Conservation (phyloP, 2,888 invertebrate species). For the Phortica magna region DNA sequence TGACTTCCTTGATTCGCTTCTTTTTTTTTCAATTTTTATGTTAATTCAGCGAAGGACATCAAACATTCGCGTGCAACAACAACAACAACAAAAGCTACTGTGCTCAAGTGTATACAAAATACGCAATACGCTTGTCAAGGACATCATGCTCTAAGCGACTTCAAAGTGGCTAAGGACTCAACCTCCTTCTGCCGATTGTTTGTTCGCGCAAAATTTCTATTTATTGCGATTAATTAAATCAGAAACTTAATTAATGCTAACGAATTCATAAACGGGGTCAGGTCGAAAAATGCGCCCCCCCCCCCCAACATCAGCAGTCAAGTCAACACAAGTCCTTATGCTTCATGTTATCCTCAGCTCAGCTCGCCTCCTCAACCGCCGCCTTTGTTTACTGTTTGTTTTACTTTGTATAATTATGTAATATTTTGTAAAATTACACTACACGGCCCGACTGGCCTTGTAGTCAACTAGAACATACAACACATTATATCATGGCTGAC, state of each 20-base stretch:
- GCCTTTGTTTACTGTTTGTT: slow-evolving; percentile 34
- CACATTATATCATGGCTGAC: slow-evolving; percentile 36
- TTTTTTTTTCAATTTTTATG: too few species aligned
- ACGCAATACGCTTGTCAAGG: too few species aligned
- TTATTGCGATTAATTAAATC: slow-evolving; percentile 74
- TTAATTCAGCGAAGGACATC: not conserved
- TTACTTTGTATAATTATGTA: slow-evolving; percentile 67
- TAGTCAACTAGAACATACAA: not conserved
- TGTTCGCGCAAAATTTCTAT: slow-evolving; percentile 24
- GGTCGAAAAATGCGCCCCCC: slow-evolving; percentile 62
- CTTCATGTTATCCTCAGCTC: not conserved
- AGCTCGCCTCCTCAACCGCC: not conserved
- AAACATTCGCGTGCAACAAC: not conserved
- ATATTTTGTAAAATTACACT: slow-evolving; percentile 50
- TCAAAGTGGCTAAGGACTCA: slow-evolving; percentile 53
- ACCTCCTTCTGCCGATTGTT: slow-evolving; percentile 13
- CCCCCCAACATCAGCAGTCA: slow-evolving; percentile 45
- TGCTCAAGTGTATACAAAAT: too few species aligned
- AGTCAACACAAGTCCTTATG: too few species aligned
- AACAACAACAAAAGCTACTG: too few species aligned
- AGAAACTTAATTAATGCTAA: slow-evolving; percentile 75
- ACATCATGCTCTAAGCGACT: slow-evolving; percentile 38
- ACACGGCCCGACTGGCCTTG: not conserved
- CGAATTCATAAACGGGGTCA: slow-evolving; percentile 73
- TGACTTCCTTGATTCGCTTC: not conserved